Evolutionary conservation across 2,113 vertebrate species (phyloP), one percentile per base, ranked within the genome.

Genomic region (Zeus faber): DNA sequence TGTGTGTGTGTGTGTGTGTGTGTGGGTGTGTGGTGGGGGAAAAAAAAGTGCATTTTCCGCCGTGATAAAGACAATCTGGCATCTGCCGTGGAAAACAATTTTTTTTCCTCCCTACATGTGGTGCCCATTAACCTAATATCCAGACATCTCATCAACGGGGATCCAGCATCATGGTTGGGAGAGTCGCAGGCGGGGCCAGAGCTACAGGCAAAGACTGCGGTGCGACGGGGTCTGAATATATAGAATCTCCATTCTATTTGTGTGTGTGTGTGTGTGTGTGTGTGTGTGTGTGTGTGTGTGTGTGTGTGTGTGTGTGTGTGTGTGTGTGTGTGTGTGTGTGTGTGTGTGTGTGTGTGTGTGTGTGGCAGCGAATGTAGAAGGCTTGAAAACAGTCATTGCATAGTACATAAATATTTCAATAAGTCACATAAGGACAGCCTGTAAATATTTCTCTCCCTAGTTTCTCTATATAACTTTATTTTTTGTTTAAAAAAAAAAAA

Each of bases 91-190:
- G 31, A 49, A 61, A 70, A 69, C 27, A 68, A 72, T n/a, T 3
- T 37, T 37, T 37, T 14, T 66, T 18, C 0, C 68, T 64, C 67
- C 63, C 75, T 66, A 33, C 16, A 62, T 18, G 16, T 46, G 62
- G 16, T 46, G 62, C 47, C 71, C 58, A 73, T 76, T 73, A 77
- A 55, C 37, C 14, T 49, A 70, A 65, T 67, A 75, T 70, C 75
- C 50, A 47, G 70, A 56, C 65, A 45, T 39, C 37, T 43, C 45
- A 73, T 75, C 74, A 65, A 62, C 65, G 27, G 37, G 74, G 76
- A 83, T 72, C 62, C 69, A 74, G 58, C 77, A 65, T 41, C 21
- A 44, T 43, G 4, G 57, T 55, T 75, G 66, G 74, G 67, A 72
- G 53, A 68, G 62, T 62, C 69, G 48, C 44, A 51, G 43, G 48